These are phyloP conservation scores for Bucco capensis DNA, from an alignment of 2,113 vertebrate species.

Conservation along the genomic window DNA sequence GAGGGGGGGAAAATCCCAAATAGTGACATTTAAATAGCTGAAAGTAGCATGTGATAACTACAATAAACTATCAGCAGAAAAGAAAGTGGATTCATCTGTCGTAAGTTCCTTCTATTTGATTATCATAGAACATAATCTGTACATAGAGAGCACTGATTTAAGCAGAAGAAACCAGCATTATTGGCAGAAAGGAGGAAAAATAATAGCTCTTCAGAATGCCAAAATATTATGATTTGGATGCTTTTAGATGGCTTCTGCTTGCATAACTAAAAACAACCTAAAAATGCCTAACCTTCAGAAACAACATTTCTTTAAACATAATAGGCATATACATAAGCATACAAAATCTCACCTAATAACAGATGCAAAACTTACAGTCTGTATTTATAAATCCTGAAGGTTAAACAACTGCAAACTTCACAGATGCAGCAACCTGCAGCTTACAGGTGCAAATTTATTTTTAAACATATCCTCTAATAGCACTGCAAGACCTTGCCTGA, in stretches of 20 bases:
- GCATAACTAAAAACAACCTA: neutral
- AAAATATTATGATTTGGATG: conserved; percentile 4
- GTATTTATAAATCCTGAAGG: neutral
- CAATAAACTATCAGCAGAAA: conserved; percentile 14
- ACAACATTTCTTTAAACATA: neutral
- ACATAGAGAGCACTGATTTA: conserved; percentile 28
- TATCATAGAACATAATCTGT: neutral
- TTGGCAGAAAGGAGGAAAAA: conserved; percentile 6
- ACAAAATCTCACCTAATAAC: neutral
- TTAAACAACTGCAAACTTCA: neutral
- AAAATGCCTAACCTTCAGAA: neutral
- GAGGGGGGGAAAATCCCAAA: neutral
- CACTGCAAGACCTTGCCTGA: neutral
- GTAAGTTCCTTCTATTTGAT: conserved; percentile 40
- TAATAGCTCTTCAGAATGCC: neutral
- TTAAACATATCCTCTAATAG: neutral
- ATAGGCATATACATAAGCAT: neutral
- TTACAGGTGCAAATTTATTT: conserved; percentile 13
- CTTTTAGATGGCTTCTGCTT: neutral
- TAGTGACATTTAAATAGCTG: conserved; percentile 23
- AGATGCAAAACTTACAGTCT: neutral
- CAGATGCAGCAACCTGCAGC: neutral
- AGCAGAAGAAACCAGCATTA: neutral
- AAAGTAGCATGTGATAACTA: conserved; percentile 30
- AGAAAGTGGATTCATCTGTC: conserved; percentile 34